Percentiles rank a stretch among this genome's conserved stretches.
Evolutionary conservation across 2,888 invertebrate genomes (phyloP).

Genomic region (Rhogogaster chlorosoma): DNA sequence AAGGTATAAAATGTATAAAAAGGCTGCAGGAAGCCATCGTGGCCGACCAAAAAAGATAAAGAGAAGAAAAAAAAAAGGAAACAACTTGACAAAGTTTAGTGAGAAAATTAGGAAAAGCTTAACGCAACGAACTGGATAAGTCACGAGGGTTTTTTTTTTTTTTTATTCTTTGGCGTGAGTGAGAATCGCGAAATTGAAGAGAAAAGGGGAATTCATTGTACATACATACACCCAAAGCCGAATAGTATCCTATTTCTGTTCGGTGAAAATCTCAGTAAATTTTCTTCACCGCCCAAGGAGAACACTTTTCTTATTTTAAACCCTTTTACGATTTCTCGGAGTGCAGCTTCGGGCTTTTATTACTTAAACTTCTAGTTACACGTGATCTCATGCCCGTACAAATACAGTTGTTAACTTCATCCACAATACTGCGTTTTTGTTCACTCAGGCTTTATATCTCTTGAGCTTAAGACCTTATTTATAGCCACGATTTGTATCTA

Average conservation of each 20-base stretch:
- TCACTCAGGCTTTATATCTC: not conserved
- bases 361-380: not conserved
- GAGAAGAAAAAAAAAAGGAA: no score
- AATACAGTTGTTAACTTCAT: constrained; percentile 17
- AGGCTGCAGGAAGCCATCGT: not conserved
- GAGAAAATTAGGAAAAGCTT: not conserved
- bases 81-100: not conserved
- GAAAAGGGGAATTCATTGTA: no score
- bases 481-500: constrained; percentile 7
- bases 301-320: not conserved
- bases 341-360: not conserved
- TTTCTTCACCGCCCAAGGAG: not conserved
- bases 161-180: not conserved
- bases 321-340: not conserved
- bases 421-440: constrained; percentile 5
- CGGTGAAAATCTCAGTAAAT: not conserved
- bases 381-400: not conserved
- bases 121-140: not conserved
- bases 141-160: not conserved
- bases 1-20: no score
- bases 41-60: not conserved
- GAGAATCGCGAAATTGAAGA: not conserved
- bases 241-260: not conserved
- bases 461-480: not conserved
- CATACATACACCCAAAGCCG: not conserved